phyloP scores from a whole-genome alignment of 2,113 vertebrate species.

The Clupea harengus region DNA sequence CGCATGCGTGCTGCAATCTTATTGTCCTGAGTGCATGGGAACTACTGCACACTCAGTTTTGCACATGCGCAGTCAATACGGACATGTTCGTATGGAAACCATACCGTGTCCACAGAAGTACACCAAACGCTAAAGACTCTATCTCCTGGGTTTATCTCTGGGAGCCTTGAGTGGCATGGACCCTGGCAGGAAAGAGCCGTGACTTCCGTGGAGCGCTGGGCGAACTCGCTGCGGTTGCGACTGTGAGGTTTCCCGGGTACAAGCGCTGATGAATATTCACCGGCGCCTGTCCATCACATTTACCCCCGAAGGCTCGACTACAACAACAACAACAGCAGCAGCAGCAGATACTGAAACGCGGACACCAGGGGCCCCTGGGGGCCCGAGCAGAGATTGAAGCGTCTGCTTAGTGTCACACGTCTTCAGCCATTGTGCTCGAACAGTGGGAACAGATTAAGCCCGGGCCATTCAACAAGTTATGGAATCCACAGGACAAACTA shows the following conservation, averaged over 20 bases:
- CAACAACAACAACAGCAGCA: background rate
- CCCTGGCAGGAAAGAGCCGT: background rate
- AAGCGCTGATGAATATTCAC: conserved; percentile 4
- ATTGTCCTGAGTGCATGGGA: too few relatives aligned
- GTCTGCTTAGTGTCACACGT: conserved; percentile 12
- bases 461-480: conserved; percentile 11
- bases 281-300: background rate
- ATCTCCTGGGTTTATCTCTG: background rate
- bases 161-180: background rate
- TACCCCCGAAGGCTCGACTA: background rate
- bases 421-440: conserved; percentile 13
- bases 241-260: background rate
- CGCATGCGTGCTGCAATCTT: too few relatives aligned
- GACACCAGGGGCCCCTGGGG: conserved; percentile 7
- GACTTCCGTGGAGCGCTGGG: background rate
- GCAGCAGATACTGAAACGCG: conserved; percentile 1
- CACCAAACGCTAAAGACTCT: background rate
- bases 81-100: too few relatives aligned
- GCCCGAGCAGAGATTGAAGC: background rate
- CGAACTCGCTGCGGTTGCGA: background rate
- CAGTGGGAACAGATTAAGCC: conserved; percentile 13
- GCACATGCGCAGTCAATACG: too few relatives aligned
- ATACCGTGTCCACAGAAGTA: too few relatives aligned
- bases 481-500: background rate
- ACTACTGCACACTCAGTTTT: too few relatives aligned